Percentiles rank a stretch among this genome's conserved stretches.
These are phyloP conservation scores for Sandelia bainsii DNA, from an alignment of 2,797 vertebrate species.

Conservation along the genomic window DNA sequence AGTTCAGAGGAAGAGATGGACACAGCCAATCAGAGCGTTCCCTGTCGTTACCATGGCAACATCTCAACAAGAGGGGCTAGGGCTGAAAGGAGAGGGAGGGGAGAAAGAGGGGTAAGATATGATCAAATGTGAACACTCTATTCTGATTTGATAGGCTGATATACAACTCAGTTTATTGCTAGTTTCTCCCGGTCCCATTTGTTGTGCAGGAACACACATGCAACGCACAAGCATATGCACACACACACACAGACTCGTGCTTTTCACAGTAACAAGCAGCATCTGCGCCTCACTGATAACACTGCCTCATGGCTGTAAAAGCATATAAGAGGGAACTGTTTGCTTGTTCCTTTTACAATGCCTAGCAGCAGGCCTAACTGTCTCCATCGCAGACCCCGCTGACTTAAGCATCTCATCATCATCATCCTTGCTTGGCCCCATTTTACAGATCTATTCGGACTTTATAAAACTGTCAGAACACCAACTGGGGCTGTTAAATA, in stretches of 20 bases:
- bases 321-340: conserved; percentile 50
- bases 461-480: conserved; percentile 73
- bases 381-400: conserved; percentile 67
- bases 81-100: conserved; percentile 22
- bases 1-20: conserved; percentile 70
- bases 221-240: conserved; percentile 3
- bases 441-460: conserved; percentile 61
- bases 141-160: conserved; percentile 77
- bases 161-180: conserved; percentile 71
- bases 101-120: conserved; percentile 41
- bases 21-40: conserved; percentile 70
- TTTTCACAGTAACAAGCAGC: conserved; percentile 56
- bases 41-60: conserved; percentile 81
- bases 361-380: conserved; percentile 61
- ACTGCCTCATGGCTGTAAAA: conserved; percentile 53
- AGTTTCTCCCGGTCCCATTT: conserved; percentile 44
- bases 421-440: conserved; percentile 47
- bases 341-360: conserved; percentile 59
- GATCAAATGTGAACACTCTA: conserved; percentile 74
- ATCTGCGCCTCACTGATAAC: conserved; percentile 72
- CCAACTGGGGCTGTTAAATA: conserved; percentile 71
- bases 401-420: conserved; percentile 71
- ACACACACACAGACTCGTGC: background rate
- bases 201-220: conserved; percentile 29
- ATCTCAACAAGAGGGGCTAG: conserved; percentile 74